phyloP scores from a whole-genome alignment of 2,113 vertebrate genomes.

The Siniperca knerii region DNA sequence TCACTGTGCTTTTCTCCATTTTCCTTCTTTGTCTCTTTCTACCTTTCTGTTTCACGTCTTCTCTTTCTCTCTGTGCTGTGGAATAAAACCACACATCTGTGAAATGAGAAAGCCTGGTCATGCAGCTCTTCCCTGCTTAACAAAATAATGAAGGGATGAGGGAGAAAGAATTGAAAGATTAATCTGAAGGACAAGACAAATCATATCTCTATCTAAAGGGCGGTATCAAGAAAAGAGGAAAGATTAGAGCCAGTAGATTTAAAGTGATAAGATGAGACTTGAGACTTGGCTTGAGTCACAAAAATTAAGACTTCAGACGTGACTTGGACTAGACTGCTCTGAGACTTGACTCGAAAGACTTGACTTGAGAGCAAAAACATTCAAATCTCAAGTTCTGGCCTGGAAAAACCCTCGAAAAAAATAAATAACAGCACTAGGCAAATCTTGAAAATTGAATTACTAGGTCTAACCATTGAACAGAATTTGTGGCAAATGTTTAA shows the following conservation, averaged over 20 bases:
- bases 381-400: neutral
- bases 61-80: constrained; percentile 52
- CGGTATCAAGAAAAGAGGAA: constrained; percentile 4
- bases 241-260: constrained; percentile 31
- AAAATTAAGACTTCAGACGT: neutral
- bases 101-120: constrained; percentile 82
- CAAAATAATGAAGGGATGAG: constrained; percentile 70
- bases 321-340: neutral
- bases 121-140: constrained; percentile 74
- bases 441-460: neutral
- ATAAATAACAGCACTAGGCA: neutral
- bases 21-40: constrained; percentile 53
- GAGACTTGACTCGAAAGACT: neutral
- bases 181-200: constrained; percentile 60
- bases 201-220: constrained; percentile 41
- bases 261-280: neutral
- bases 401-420: too few species aligned
- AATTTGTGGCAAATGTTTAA: neutral
- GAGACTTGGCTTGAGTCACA: neutral
- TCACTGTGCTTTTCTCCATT: constrained; percentile 33
- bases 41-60: constrained; percentile 60
- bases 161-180: constrained; percentile 60
- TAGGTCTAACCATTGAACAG: neutral
- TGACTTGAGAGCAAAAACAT: neutral
- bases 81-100: constrained; percentile 80